Evolutionary conservation across 2,113 vertebrate species (phyloP).

Genomic region (Rhegmatorhina hoffmannsi): DNA sequence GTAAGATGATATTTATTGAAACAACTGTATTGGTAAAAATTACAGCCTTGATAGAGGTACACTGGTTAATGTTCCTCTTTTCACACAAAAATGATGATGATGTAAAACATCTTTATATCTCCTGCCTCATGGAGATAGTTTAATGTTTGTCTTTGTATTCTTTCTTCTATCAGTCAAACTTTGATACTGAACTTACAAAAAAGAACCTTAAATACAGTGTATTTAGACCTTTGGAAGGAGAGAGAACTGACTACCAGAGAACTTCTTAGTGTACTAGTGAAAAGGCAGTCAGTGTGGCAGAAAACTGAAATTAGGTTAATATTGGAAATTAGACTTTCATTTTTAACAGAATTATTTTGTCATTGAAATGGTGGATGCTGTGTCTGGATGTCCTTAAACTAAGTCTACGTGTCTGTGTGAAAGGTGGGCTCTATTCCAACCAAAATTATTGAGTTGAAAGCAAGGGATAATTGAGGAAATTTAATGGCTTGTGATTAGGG

Average conservation of each 20-base stretch:
- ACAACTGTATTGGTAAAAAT: background rate
- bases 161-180: background rate
- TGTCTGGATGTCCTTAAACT: background rate
- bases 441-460: background rate
- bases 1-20: background rate
- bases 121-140: background rate
- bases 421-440: background rate
- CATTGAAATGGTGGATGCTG: background rate
- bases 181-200: background rate
- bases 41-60: background rate
- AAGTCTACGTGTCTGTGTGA: background rate
- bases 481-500: background rate
- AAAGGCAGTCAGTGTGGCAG: background rate
- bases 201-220: background rate
- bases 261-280: background rate
- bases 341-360: background rate
- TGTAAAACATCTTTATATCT: background rate
- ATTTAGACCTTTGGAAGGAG: background rate
- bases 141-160: background rate
- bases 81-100: rapidly evolving
- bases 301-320: background rate
- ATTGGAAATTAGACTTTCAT: background rate
- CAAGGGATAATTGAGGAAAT: background rate
- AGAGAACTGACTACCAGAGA: background rate
- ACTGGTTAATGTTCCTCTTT: background rate